Evolutionary conservation across 2,113 vertebrate species (phyloP).

Genomic region (Myotis lucifugus): DNA sequence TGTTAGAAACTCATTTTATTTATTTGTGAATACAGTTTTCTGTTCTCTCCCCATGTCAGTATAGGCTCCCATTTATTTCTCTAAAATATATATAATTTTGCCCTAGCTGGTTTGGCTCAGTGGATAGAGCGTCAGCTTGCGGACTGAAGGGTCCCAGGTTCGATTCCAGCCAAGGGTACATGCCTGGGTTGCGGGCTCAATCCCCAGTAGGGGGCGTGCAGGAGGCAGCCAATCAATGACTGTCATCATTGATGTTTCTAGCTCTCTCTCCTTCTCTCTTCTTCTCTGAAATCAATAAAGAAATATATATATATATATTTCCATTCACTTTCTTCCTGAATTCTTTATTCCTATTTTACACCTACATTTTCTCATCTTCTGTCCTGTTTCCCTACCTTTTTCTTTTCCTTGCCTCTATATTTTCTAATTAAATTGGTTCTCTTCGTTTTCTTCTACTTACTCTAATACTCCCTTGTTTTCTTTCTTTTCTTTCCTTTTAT

Average conservation of each 20-base stretch:
- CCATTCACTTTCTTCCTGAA: not conserved
- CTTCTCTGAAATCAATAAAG: too few relatives aligned
- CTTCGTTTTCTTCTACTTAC: not conserved
- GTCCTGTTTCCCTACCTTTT: not conserved
- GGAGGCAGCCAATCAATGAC: too few relatives aligned
- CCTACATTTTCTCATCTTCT: slow-evolving; percentile 9
- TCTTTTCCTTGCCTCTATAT: not conserved
- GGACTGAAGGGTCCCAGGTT: too few relatives aligned
- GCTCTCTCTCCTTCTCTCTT: too few relatives aligned
- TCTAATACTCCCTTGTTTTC: not conserved
- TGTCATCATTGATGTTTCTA: too few relatives aligned
- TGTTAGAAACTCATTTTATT: not conserved
- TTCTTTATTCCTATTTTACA: not conserved
- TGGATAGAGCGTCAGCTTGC: too few relatives aligned
- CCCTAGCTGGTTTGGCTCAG: too few relatives aligned
- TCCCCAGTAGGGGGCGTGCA: too few relatives aligned
- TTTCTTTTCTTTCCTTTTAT: not conserved
- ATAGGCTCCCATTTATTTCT: not conserved
- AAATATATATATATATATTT: not conserved
- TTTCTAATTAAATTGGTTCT: not conserved
- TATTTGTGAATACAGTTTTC: not conserved
- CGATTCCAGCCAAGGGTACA: too few relatives aligned
- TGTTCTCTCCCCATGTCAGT: not conserved
- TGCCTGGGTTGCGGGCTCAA: too few relatives aligned
- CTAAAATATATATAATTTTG: not conserved